Evolutionary conservation across 2,113 vertebrate species (phyloP).

Genomic region (Dipodomys merriami): DNA sequence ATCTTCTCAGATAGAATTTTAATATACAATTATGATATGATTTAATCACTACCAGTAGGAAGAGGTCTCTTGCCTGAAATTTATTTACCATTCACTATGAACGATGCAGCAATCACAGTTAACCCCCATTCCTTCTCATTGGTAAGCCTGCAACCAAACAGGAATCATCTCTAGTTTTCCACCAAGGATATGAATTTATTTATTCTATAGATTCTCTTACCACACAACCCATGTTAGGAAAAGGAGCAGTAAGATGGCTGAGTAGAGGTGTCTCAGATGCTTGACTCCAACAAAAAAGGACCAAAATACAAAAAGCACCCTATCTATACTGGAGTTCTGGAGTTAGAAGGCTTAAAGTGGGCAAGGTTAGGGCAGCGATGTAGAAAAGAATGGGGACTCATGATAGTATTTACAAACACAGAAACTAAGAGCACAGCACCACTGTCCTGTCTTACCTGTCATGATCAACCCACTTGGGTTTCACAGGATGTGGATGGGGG

Average conservation of each 20-base stretch:
- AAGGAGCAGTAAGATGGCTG: neutral
- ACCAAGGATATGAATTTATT: neutral
- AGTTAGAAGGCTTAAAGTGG: neutral
- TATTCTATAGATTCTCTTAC: neutral
- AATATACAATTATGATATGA: slow-evolving; percentile 29
- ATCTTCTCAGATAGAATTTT: slow-evolving; percentile 47
- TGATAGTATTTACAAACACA: neutral
- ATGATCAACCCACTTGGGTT: neutral
- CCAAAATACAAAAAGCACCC: neutral
- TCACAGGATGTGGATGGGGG: neutral
- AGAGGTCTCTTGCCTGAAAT: neutral
- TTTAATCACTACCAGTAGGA: slow-evolving; percentile 44
- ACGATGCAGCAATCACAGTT: neutral
- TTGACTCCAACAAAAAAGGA: neutral
- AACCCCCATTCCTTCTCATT: neutral
- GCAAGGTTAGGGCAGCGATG: neutral
- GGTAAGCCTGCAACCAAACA: neutral
- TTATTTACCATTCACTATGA: slow-evolving; percentile 20
- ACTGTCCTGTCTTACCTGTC: neutral
- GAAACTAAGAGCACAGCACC: neutral
- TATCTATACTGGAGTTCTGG: neutral
- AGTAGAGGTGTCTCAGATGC: neutral
- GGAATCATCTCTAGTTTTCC: neutral
- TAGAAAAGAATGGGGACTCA: neutral
- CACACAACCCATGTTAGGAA: neutral